These are phyloP conservation scores for Arothron firmamentum DNA, from an alignment of 2,113 vertebrate genomes.

Conservation along the genomic window DNA sequence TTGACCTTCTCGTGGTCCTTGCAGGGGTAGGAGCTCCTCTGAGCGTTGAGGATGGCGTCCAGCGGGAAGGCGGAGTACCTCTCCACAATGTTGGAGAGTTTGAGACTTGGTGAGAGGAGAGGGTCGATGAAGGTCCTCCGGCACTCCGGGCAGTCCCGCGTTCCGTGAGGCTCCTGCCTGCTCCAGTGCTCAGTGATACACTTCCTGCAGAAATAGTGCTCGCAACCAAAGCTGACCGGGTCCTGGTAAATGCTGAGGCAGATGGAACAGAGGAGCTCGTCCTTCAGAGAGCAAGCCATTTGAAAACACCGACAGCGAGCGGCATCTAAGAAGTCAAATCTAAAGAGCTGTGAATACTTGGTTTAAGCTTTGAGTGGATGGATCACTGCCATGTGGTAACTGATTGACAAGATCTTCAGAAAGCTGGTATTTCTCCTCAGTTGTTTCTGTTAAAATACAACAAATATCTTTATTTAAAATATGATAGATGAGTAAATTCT, in stretches of 20 bases:
- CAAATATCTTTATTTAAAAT: conserved; percentile 9
- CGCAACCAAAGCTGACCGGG: conserved; percentile 94
- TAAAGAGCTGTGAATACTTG: conserved; percentile 15
- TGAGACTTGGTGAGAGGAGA: conserved; percentile 90
- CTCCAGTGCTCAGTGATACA: conserved; percentile 98
- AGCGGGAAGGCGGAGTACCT: conserved; percentile 93
- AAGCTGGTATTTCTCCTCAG: conserved; percentile 9
- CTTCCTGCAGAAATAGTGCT: conserved; percentile 97
- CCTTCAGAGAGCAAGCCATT: conserved; percentile 97
- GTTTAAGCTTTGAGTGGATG: conserved; percentile 38
- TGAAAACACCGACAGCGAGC: conserved; percentile 51
- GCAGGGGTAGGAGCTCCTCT: conserved; percentile 88
- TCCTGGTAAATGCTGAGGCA: conserved; percentile 98
- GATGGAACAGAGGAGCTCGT: conserved; percentile 97
- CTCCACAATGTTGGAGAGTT: conserved; percentile 98
- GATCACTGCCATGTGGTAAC: conserved; percentile 30
- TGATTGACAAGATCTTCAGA: conserved; percentile 22
- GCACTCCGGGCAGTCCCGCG: conserved; percentile 93
- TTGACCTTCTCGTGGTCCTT: conserved; percentile 98
- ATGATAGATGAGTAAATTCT: neutral
- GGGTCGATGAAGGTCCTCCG: conserved; percentile 89
- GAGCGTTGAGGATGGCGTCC: conserved; percentile 92
- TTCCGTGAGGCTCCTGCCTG: conserved; percentile 86
- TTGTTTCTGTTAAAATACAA: conserved; percentile 30
- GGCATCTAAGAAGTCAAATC: conserved; percentile 53